Percentiles rank a stretch among this genome's conserved stretches.
phyloP scores from a whole-genome alignment of 2,113 vertebrate species.

The Arvicanthis niloticus region DNA sequence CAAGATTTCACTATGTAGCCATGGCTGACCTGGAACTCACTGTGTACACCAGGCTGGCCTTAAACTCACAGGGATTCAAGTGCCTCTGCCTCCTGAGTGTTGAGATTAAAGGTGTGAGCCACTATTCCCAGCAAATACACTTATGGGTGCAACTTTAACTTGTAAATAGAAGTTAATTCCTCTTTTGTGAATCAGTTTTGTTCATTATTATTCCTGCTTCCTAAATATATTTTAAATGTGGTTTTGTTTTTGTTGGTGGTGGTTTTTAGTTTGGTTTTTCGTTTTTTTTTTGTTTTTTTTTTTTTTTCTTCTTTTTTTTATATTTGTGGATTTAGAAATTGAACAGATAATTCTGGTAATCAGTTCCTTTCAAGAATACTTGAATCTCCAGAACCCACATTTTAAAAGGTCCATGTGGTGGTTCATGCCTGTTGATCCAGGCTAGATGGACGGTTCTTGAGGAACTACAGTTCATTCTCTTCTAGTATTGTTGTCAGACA shows the following conservation, averaged over 20 bases:
- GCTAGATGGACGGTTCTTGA: too few species aligned
- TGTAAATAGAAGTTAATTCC: background rate
- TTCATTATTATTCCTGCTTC: constrained; percentile 24
- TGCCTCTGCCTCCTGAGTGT: background rate
- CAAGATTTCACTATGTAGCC: background rate
- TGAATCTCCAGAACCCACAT: background rate
- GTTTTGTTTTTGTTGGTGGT: background rate
- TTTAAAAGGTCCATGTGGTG: background rate
- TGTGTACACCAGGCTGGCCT: background rate
- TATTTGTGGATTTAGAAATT: constrained; percentile 40
- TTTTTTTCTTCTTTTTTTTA: background rate
- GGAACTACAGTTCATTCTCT: constrained; percentile 38
- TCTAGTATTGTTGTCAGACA: constrained; percentile 91
- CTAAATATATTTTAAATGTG: constrained; percentile 1
- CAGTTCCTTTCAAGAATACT: background rate
- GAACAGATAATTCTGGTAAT: background rate
- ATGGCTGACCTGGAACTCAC: background rate
- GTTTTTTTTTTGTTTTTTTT: too few species aligned
- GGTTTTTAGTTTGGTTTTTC: background rate
- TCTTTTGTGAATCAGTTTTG: constrained; percentile 8
- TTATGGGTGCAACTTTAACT: background rate
- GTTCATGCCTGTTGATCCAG: background rate
- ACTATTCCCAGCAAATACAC: background rate
- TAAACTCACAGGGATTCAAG: background rate
- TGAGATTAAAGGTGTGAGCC: background rate